A percentile compares a stretch with the other conserved stretches of the same genome.
phyloP scores from a whole-genome alignment of 2,888 invertebrate genomes.

The Calliscelio sp. region DNA sequence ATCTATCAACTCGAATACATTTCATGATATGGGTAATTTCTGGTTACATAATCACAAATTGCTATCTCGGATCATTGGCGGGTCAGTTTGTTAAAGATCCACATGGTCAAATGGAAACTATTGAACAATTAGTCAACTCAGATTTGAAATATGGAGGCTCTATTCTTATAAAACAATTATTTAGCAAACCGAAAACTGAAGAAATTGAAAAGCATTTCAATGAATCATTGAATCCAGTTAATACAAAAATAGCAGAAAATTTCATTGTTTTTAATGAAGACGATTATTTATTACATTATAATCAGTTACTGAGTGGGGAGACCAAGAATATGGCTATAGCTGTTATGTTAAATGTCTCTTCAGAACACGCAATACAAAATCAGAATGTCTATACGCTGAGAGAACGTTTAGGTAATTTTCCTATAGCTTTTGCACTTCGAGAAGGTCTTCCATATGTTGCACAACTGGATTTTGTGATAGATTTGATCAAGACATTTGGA shows the following conservation, averaged over 20 bases:
- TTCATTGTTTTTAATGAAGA: slow-evolving; percentile 73
- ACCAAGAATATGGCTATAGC: slow-evolving; percentile 75
- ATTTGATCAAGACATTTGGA: too few species aligned
- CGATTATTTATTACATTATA: slow-evolving; percentile 71
- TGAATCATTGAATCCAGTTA: background rate
- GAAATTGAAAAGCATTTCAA: too few species aligned
- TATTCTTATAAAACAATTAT: slow-evolving; percentile 72
- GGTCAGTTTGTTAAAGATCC: slow-evolving; percentile 78
- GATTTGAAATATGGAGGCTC: slow-evolving; percentile 75
- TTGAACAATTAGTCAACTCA: slow-evolving; percentile 76
- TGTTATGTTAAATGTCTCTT: slow-evolving; percentile 77
- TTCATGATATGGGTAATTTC: slow-evolving; percentile 81
- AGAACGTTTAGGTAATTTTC: slow-evolving; percentile 76
- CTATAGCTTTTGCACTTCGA: slow-evolving; percentile 79
- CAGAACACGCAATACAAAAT: slow-evolving; percentile 47
- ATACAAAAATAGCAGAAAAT: slow-evolving; percentile 41
- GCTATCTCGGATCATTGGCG: slow-evolving; percentile 81
- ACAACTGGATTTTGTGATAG: too few species aligned
- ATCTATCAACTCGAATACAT: slow-evolving; percentile 76
- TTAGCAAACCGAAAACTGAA: slow-evolving; percentile 52
- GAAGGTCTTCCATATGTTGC: slow-evolving; percentile 77
- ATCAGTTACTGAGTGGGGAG: slow-evolving; percentile 68
- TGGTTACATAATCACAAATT: slow-evolving; percentile 79
- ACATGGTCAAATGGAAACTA: slow-evolving; percentile 74
- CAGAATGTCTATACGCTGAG: slow-evolving; percentile 75